A percentile compares a stretch with the other conserved stretches of the same genome.
These are phyloP conservation scores for Erythrocercus mccallii DNA, from an alignment of 2,113 vertebrate species.

Conservation along the genomic window DNA sequence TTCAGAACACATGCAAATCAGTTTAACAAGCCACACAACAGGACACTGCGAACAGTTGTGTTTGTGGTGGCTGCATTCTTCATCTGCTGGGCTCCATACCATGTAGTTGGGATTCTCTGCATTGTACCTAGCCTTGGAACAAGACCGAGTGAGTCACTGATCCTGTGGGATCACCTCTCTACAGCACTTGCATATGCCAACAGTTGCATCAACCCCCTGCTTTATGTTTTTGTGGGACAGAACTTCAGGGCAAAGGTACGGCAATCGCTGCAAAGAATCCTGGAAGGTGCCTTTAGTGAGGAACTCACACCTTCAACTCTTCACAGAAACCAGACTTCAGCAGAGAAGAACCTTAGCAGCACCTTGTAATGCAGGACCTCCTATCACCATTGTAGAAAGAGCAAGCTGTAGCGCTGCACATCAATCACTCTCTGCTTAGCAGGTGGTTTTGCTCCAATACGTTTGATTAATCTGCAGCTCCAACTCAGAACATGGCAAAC, in stretches of 20 bases:
- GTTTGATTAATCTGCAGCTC: neutral
- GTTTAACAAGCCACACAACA: constrained; percentile 48
- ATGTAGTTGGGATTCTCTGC: constrained; percentile 59
- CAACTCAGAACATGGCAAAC: neutral
- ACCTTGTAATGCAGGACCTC: neutral
- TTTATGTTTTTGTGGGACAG: constrained; percentile 81
- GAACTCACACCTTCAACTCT: neutral
- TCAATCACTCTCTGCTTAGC: neutral
- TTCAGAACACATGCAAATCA: neutral
- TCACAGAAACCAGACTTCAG: constrained; percentile 27
- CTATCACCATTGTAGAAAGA: neutral
- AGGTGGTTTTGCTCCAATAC: neutral
- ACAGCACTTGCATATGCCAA: constrained; percentile 74
- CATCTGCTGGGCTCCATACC: constrained; percentile 82
- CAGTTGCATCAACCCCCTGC: constrained; percentile 81
- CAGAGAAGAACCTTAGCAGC: neutral
- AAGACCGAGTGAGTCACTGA: neutral
- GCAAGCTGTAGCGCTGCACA: accelerated
- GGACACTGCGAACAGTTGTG: constrained; percentile 57
- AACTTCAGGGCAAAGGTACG: constrained; percentile 72
- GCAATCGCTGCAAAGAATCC: constrained; percentile 62
- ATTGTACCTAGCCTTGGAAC: neutral
- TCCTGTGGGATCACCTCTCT: constrained; percentile 64
- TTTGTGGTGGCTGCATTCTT: constrained; percentile 71
- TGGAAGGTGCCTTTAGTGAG: constrained; percentile 77